Evolutionary conservation across 2,888 invertebrate species (phyloP), one percentile per base, ranked within the genome.

Genomic region (Alloplasta piceator): DNA sequence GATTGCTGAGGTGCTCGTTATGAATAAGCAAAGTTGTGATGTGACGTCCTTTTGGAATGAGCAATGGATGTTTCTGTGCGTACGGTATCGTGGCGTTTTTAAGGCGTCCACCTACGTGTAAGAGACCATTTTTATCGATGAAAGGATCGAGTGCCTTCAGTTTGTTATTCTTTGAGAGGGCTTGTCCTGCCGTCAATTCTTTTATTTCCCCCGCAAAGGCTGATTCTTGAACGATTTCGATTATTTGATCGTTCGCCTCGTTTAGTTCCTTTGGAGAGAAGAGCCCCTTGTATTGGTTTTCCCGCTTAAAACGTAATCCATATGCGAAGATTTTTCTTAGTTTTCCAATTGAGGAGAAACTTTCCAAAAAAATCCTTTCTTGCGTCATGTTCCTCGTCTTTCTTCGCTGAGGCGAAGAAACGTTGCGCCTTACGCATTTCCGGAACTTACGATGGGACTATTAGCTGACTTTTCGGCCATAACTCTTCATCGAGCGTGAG

Each of bases 271-370:
- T 26, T 67, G 14, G 12, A 5, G 52, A 43, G 4, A 67, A 16
- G 5, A n/a, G 10, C 4, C 52, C 52, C 14, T 16, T 16, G 1
- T 4, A 10, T 36, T 56, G 12, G 4, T 36, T 5, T 14, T 63
- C 71, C 10, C 50, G 6, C 16, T 16, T 58, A 36, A 80, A 84
- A 36, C 78, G 48, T 6, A 71, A 12, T 7, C 64, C 73, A n/a
- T 76, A 82, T 12, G 79, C 71, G 6, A 78, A 41, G 0, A 80
- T 12, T 41, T 55, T 7, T 39, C 14, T 52, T 12, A 58, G 12
- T 41, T 55, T 68, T 4, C 2, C n/a, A 36, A 14, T 14, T 36
- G 68, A 68, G 9, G 68, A 68, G 7, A 38, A 68, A 9, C 4
- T 43, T 10, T 43, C 43, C 6, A 43, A 43, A 43, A 43, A 43